These are phyloP conservation scores for Chesias legatella DNA, from an alignment of 2,888 invertebrate genomes.

Conservation along the genomic window DNA sequence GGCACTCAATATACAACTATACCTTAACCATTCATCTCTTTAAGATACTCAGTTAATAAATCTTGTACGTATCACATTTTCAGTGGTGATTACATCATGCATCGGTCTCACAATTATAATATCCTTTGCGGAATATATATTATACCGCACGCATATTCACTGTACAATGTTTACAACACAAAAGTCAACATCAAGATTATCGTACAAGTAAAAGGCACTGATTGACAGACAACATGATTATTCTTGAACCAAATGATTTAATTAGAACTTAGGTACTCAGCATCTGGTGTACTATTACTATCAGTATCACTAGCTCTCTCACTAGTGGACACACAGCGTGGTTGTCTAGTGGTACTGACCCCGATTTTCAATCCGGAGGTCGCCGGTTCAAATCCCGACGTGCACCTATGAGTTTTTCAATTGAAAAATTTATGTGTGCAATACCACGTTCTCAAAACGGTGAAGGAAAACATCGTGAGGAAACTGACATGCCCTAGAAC, in stretches of 20 bases:
- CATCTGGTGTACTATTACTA: too few species aligned
- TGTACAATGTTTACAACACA: conserved; percentile 26
- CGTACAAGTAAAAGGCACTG: conserved; percentile 51
- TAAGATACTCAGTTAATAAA: conserved; percentile 19
- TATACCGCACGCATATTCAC: conserved; percentile 19
- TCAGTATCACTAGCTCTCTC: too few species aligned
- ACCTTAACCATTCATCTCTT: conserved; percentile 24
- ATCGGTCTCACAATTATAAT: conserved; percentile 13
- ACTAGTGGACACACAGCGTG: too few species aligned
- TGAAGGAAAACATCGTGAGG: too few species aligned
- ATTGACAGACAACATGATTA: conserved; percentile 31
- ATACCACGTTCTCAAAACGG: too few species aligned
- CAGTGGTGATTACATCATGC: conserved; percentile 12
- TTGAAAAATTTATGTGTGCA: too few species aligned
- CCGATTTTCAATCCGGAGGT: too few species aligned
- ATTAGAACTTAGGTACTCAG: too few species aligned
- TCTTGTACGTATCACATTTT: conserved; percentile 20
- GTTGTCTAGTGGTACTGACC: too few species aligned
- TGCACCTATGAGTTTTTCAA: too few species aligned
- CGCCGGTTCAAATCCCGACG: too few species aligned
- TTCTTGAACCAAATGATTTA: conserved; percentile 17
- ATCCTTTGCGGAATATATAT: conserved; percentile 17
- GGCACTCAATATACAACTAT: conserved; percentile 54
- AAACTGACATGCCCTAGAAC: too few species aligned
- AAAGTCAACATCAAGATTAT: conserved; percentile 31